Conservation (phyloP, 2,113 vertebrate genomes). For the Pimephales promelas region DNA sequence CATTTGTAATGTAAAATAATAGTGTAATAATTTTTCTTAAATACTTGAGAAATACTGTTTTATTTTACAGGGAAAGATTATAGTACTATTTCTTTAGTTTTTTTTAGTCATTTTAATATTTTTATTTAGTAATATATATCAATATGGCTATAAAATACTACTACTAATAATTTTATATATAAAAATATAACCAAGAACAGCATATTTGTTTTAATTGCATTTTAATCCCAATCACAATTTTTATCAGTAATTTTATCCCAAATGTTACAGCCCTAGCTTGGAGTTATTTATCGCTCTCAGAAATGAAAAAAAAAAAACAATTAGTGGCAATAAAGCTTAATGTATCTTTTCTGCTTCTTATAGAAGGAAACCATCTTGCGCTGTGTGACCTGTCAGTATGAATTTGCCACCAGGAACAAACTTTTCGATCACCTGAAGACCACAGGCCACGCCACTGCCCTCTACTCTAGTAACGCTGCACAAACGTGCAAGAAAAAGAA, state of each 20-base stretch:
- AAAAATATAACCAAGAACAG: too few relatives aligned
- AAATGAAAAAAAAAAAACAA: too few relatives aligned
- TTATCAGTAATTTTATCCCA: background rate
- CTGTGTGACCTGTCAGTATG: constrained; percentile 84
- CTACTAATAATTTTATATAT: background rate
- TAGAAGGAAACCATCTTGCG: constrained; percentile 78
- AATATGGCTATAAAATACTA: too few relatives aligned
- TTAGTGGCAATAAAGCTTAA: background rate
- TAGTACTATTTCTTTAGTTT: background rate
- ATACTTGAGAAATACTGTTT: too few relatives aligned
- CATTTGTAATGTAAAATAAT: too few relatives aligned
- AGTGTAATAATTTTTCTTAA: too few relatives aligned
- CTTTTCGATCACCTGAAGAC: constrained; percentile 92
- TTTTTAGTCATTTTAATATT: background rate
- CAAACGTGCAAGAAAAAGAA: constrained; percentile 79
- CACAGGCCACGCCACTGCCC: constrained; percentile 84
- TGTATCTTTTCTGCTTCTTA: background rate
- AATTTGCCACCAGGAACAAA: constrained; percentile 92
- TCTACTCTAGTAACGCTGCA: constrained; percentile 63
- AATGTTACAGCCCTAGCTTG: background rate
- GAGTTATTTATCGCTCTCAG: background rate
- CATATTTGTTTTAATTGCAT: background rate
- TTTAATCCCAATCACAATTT: background rate
- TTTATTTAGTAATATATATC: background rate
- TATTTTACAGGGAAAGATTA: background rate